These are phyloP conservation scores for Bergia puertoricense DNA, from an alignment of 92 coral and sea anemone species.

Conservation along the genomic window DNA sequence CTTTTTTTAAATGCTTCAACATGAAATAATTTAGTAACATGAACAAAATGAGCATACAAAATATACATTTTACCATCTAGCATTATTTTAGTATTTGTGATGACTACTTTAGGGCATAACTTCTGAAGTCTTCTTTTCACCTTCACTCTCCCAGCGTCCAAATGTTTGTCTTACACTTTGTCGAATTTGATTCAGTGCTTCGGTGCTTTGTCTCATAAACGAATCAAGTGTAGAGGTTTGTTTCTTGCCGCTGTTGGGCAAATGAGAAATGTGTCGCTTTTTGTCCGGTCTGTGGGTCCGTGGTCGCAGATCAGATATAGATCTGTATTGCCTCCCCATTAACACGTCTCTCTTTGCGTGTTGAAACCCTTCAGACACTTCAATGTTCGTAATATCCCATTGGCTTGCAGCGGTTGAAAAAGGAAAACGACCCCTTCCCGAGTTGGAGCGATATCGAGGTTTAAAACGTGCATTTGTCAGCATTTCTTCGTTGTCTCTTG, in stretches of 20 bases:
- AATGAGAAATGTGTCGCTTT: constrained; percentile 60
- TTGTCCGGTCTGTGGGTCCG: constrained; percentile 42
- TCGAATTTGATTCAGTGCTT: constrained; percentile 80
- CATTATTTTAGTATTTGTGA: not conserved
- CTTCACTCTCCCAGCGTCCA: constrained; percentile 53
- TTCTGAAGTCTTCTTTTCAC: not conserved
- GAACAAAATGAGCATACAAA: not conserved
- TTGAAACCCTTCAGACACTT: constrained; percentile 45
- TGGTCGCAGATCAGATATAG: constrained; percentile 70
- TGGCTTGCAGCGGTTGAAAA: constrained; percentile 78
- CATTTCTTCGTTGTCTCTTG: constrained; percentile 45
- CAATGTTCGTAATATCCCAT: constrained; percentile 67
- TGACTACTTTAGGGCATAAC: not conserved
- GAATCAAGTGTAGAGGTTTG: constrained; percentile 61
- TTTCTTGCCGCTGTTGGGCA: constrained; percentile 58
- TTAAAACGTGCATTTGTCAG: constrained; percentile 35
- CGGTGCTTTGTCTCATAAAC: constrained; percentile 85
- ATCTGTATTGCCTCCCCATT: constrained; percentile 55
- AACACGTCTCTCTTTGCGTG: constrained; percentile 32
- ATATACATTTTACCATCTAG: too few relatives aligned
- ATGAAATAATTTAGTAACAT: not conserved
- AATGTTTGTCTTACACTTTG: constrained; percentile 73
- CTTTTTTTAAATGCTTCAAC: not conserved
- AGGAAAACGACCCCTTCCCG: constrained; percentile 45
- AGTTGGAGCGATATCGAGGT: constrained; percentile 5